Conservation (phyloP, 1,140 invertebrate species). For the Lepeophtheirus salmonis region DNA sequence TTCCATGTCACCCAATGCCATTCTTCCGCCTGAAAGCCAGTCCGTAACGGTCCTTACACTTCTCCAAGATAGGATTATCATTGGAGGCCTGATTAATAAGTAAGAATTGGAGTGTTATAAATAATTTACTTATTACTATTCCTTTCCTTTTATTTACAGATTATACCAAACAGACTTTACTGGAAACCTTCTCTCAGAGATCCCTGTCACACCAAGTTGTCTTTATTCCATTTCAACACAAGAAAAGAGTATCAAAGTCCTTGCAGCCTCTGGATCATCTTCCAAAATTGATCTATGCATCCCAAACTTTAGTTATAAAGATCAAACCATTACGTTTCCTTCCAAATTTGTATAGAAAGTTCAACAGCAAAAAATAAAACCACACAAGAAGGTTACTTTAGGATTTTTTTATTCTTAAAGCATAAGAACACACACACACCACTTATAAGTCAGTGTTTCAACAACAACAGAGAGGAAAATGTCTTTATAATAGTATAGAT, state of each 20-base stretch:
- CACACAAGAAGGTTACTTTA: too few species aligned
- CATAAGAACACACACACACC: too few species aligned
- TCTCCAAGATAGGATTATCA: neutral
- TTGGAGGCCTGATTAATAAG: slow-evolving; percentile 2
- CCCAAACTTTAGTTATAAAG: slow-evolving; percentile 37
- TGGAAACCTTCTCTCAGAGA: neutral
- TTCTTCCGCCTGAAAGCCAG: neutral
- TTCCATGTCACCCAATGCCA: slow-evolving; percentile 37
- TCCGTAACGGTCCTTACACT: neutral
- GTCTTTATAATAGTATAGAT: too few species aligned
- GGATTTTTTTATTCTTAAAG: too few species aligned
- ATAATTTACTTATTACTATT: too few species aligned
- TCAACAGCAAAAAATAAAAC: too few species aligned
- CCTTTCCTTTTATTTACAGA: neutral
- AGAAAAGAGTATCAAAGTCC: neutral
- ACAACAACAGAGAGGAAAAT: too few species aligned
- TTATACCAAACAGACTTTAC: slow-evolving; percentile 3
- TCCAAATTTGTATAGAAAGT: neutral
- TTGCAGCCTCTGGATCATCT: slow-evolving; percentile 1
- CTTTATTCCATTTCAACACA: neutral
- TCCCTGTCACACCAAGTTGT: neutral
- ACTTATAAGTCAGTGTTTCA: too few species aligned
- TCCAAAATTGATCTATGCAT: slow-evolving; percentile 5
- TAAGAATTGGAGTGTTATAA: neutral
- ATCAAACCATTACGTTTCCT: slow-evolving; percentile 13